Evolutionary conservation across 2,797 vertebrate species (phyloP), one percentile per base, ranked within the genome.

Genomic region (Xenopus petersii): DNA sequence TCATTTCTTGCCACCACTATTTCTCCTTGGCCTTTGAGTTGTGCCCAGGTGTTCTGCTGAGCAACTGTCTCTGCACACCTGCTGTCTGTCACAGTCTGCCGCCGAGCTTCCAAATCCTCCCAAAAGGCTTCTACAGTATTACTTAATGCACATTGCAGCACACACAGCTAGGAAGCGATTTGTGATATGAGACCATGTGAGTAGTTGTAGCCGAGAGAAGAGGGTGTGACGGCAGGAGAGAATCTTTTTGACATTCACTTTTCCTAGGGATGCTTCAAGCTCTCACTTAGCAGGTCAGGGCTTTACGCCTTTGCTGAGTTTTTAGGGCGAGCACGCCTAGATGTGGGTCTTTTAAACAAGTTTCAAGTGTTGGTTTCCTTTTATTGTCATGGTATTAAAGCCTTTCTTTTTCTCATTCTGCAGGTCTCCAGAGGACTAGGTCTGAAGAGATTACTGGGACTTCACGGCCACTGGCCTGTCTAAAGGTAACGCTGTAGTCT

Each of bases 391-490:
- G 16, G 58, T 24, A 36, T 81, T 67, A 54, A 83, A 76, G 83
- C 58, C 21, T 70, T 11, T 82, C 16, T 81, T 56, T 67, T 82
- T 71, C 77, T 79, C 73, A 56, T 81, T 80, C 81, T 80, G 71
- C 83, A 83, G 85, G 65, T 84, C 75, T 81, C 77, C 79, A 81
- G 76, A 82, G 77, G 76, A 75, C 68, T 9, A 64, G 71, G 64
- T 10, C 70, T 73, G 77, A 74, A 84, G 82, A 82, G 81, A 82
- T 85, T 84, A 30, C 71, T 81, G 75, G 73, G 66, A 79, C 77
- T 81, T 87, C 82, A 69, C 81, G 67, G 79, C 84, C 77, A 82
- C 78, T 77, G 80, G 80, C 85, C 83, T 85, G 83, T 85, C 82
- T 73, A 86, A 82, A 86, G 85, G 81, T 67, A 8, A 83, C 55